Base-by-base conservation (phyloP, 2,113 vertebrate genomes). In the Psilopogon haemacephalus region DNA sequence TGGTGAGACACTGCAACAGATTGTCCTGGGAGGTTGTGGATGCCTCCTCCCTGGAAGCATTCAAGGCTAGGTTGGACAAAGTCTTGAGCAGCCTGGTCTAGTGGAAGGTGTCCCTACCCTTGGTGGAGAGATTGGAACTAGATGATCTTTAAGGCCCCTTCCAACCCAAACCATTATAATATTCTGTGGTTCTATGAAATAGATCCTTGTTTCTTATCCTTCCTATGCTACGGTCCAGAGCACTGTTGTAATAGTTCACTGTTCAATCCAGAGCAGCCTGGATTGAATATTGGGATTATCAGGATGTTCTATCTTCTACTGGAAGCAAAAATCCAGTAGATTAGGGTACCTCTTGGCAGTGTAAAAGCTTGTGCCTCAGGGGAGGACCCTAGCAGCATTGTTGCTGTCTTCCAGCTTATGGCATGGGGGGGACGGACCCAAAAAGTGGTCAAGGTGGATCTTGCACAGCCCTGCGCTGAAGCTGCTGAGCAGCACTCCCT, bases 371-470 rank as follows among this genome's bases (percentile, higher is more conserved):
- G 24, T 54, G 26, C 9, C 26, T 8, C 37, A 28, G 55, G 21
- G 55, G 26, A 19, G 5, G 26, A 27, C 4, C 6, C 33, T 63
- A 74, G n/a, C 23, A 85, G 58, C 63, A 35, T 65, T 58, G 33
- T 1, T 33, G 42, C 42, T 46, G 16, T 27, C 17, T 89, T 37
- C n/a, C 17, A 72, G 77, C 52, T 56, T 0, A 0, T 42, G 73
- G 37, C 46, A 44, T 0, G 0, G 48, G 8, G 2, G 52, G n/a
- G n/a, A n/a, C n/a, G n/a, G 30, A 21, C 35, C 54, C 5, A 9
- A 20, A 20, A 28, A 30, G 33, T 7, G 62, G 63, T 23, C 2
- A 50, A n/a, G 42, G n/a, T 1, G 2, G 38, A 44, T 46, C 40
- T 1, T 7, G 32, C 40, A 4, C 5, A 2, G 73, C 26, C n/a